A percentile compares a stretch with the other conserved stretches of the same genome.
Conservation (phyloP, 2,797 vertebrate genomes). For the Siniperca undulata region DNA sequence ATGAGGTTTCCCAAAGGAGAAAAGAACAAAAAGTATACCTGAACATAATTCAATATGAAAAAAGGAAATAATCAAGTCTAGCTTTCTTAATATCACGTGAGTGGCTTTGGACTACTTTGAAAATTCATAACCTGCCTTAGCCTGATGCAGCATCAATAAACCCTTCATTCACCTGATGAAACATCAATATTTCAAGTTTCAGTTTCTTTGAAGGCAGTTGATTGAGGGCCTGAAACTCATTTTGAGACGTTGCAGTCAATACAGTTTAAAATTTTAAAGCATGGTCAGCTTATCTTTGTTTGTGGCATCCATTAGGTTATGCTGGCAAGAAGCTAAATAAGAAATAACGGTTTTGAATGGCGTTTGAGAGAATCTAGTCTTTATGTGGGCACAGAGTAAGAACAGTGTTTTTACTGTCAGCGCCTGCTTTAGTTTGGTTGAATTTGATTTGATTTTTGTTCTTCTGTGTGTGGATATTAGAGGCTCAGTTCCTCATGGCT, state of each 20-base stretch:
- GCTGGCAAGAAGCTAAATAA: not conserved
- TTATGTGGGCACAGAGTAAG: not conserved
- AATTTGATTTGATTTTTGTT: not conserved
- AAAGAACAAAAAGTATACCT: not conserved
- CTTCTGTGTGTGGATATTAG: constrained; percentile 22
- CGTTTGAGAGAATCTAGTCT: not conserved
- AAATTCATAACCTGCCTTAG: constrained; percentile 6
- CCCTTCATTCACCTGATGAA: constrained; percentile 85
- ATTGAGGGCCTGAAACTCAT: constrained; percentile 55
- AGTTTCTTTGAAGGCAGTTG: constrained; percentile 64
- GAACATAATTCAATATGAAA: not conserved
- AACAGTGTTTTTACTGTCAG: not conserved
- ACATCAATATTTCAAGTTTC: constrained; percentile 88
- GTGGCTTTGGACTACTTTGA: constrained; percentile 9
- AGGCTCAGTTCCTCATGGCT: constrained; percentile 5
- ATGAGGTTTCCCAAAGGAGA: not conserved
- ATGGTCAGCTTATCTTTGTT: constrained; percentile 46
- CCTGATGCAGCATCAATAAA: constrained; percentile 45
- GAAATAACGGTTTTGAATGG: not conserved
- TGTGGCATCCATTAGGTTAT: constrained; percentile 12
- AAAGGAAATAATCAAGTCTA: not conserved
- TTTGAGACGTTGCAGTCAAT: constrained; percentile 57
- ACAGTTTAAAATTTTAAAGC: constrained; percentile 65
- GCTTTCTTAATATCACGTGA: not conserved
- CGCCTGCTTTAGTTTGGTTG: not conserved